Evolutionary conservation across 2,888 invertebrate species (phyloP).

Genomic region (Callimorpha dominula): DNA sequence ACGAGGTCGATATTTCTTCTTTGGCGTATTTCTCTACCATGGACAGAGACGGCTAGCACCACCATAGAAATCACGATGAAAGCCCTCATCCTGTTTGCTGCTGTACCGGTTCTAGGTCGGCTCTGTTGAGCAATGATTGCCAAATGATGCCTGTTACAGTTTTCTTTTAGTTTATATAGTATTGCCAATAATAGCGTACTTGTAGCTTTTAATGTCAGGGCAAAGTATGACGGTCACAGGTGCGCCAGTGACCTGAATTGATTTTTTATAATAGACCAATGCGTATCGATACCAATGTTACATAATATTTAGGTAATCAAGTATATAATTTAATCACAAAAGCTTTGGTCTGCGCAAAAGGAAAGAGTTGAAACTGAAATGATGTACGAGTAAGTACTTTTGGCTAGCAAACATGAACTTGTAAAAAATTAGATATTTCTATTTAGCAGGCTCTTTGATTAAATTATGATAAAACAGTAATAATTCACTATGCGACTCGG

Average conservation of each 20-base stretch:
- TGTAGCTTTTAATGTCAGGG: slow-evolving; percentile 82
- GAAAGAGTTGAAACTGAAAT: slow-evolving; percentile 1
- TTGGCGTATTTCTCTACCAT: slow-evolving; percentile 82
- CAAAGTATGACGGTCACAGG: slow-evolving; percentile 74
- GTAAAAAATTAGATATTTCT: not conserved
- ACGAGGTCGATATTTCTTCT: slow-evolving; percentile 82
- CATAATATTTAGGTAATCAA: slow-evolving; percentile 22
- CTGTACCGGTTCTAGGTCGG: slow-evolving; percentile 67
- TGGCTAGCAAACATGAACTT: not conserved
- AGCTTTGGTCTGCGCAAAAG: not conserved
- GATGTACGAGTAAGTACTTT: not conserved
- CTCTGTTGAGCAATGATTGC: slow-evolving; percentile 77
- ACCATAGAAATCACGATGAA: slow-evolving; percentile 71
- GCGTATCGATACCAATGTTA: slow-evolving; percentile 37
- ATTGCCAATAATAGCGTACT: slow-evolving; percentile 76
- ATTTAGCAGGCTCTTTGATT: not conserved
- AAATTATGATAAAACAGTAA: not conserved
- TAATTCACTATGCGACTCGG: too few relatives aligned
- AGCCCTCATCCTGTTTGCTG: slow-evolving; percentile 70
- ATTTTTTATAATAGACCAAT: slow-evolving; percentile 55
- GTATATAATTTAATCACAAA: slow-evolving; percentile 8
- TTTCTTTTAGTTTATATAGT: slow-evolving; percentile 83
- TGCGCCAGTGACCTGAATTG: slow-evolving; percentile 74
- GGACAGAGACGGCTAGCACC: slow-evolving; percentile 74
- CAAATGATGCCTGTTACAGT: slow-evolving; percentile 80